Conservation (phyloP, 2,888 invertebrate species). For the Eugnorisma glareosa region DNA sequence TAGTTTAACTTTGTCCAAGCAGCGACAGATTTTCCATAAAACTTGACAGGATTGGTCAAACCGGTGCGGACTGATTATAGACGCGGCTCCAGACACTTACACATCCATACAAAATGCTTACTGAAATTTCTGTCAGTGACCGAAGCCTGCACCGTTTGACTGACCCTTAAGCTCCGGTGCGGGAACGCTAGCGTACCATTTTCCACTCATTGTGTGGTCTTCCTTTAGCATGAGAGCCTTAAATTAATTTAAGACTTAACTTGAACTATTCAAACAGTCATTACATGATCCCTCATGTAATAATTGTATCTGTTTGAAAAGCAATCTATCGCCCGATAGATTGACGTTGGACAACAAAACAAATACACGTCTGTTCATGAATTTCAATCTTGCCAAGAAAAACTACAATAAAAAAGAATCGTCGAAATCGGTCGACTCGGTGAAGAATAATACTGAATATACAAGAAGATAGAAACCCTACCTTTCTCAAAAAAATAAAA, state of each 20-base stretch:
- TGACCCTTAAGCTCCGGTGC: background rate
- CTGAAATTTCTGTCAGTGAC: background rate
- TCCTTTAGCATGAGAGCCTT: background rate
- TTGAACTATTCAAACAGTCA: background rate
- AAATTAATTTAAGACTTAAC: too few relatives aligned
- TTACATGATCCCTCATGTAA: too few relatives aligned
- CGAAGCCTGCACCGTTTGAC: background rate
- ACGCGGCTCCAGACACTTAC: background rate
- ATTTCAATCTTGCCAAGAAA: background rate
- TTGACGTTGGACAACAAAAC: too few relatives aligned
- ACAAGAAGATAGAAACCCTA: background rate
- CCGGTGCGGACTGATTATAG: background rate
- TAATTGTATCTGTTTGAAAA: too few relatives aligned
- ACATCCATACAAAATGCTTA: background rate
- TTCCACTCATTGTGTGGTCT: background rate
- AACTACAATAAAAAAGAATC: background rate
- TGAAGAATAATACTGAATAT: background rate
- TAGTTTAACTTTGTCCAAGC: too few relatives aligned
- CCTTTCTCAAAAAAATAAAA: background rate
- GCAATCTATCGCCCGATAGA: too few relatives aligned
- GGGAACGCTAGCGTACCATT: background rate
- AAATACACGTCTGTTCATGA: background rate
- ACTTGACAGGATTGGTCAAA: background rate
- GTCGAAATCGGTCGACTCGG: background rate
- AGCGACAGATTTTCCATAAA: too few relatives aligned